A percentile compares a stretch with the other conserved stretches of the same genome.
Conservation (phyloP, 64 coral and sea anemone species). For the Exaiptasia diaphana region DNA sequence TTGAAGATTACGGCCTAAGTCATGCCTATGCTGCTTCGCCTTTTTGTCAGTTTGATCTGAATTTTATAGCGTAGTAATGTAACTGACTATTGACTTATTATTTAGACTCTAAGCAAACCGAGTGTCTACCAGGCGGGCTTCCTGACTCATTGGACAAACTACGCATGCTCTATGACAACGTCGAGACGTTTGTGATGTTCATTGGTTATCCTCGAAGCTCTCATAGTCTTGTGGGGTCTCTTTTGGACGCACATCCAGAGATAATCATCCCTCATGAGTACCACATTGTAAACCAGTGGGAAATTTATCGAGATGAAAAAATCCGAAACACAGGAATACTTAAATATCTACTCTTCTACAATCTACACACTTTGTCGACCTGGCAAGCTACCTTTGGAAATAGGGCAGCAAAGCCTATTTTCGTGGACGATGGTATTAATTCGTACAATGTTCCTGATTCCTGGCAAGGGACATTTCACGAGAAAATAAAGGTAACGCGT, state of each 20-base stretch:
- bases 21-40: no score
- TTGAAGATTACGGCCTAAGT: no score
- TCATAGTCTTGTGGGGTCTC: slow-evolving; percentile 71
- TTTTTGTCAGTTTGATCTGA: no score
- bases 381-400: slow-evolving; percentile 33
- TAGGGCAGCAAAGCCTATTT: not conserved
- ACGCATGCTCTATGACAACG: slow-evolving; percentile 65
- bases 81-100: no score
- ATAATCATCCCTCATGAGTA: slow-evolving; percentile 65
- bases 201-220: slow-evolving; percentile 88
- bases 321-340: not conserved
- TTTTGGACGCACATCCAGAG: slow-evolving; percentile 87
- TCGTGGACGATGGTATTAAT: not conserved
- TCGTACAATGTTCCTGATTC: slow-evolving; percentile 12
- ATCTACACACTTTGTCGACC: slow-evolving; percentile 5
- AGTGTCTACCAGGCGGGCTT: no score
- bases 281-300: slow-evolving; percentile 23
- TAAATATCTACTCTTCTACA: slow-evolving; percentile 28
- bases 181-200: slow-evolving; percentile 68
- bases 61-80: no score
- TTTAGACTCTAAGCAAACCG: no score
- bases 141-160: no score
- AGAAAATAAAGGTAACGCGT: no score
- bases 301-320: not conserved
- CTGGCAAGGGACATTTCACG: slow-evolving; percentile 34